Evolutionary conservation across 2,113 vertebrate genomes (phyloP).

Genomic region (Morone chrysops): DNA sequence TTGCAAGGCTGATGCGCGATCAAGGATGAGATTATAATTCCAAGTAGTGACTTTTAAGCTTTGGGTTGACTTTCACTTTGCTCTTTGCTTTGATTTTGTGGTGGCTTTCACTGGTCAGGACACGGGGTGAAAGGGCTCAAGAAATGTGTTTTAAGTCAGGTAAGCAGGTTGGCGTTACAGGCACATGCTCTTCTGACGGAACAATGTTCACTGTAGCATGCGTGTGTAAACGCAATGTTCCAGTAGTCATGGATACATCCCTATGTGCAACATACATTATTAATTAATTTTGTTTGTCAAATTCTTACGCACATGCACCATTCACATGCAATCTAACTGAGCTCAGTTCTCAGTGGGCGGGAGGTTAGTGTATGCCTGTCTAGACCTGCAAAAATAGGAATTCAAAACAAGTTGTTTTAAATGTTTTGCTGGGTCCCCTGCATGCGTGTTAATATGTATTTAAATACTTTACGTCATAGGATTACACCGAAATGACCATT

Average conservation of each 20-base stretch:
- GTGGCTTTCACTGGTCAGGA: not conserved
- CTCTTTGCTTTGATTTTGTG: not conserved
- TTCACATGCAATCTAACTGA: not conserved
- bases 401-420: not conserved
- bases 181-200: not conserved
- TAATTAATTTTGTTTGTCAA: constrained; percentile 56
- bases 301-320: not conserved
- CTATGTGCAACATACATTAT: constrained; percentile 65
- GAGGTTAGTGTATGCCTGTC: no score
- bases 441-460: not conserved
- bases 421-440: not conserved
- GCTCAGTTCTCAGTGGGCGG: not conserved
- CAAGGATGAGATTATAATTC: not conserved
- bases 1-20: not conserved
- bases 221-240: constrained; percentile 13
- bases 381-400: not conserved
- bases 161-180: constrained; percentile 1
- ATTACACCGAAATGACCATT: not conserved
- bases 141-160: not conserved
- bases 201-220: constrained; percentile 40
- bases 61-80: not conserved
- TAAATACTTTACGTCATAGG: not conserved
- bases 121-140: not conserved
- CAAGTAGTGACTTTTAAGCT: not conserved
- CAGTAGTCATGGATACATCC: constrained; percentile 37